Percentiles rank a stretch among this genome's conserved stretches.
These are phyloP conservation scores for Empidonax alnorum DNA, from an alignment of 2,113 vertebrate species.

Conservation along the genomic window DNA sequence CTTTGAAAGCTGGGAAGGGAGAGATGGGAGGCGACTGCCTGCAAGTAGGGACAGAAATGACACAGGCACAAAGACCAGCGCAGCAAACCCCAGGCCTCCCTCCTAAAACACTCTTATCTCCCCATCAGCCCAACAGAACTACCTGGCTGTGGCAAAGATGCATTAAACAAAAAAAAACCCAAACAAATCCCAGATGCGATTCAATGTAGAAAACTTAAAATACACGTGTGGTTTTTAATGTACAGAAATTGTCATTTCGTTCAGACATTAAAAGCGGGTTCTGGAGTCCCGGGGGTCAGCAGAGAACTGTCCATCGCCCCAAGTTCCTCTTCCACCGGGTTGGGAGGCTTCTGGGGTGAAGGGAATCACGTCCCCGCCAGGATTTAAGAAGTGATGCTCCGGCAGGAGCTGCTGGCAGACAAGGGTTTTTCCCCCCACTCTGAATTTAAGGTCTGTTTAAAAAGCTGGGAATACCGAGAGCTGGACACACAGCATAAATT, in stretches of 20 bases:
- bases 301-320: background rate
- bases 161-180: background rate
- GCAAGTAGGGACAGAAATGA: conserved; percentile 5
- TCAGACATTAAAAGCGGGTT: rapidly evolving
- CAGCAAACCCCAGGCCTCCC: background rate
- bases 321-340: background rate
- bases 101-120: background rate
- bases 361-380: background rate
- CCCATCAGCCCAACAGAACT: background rate
- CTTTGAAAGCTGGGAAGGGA: conserved; percentile 11
- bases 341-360: background rate
- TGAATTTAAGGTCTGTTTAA: background rate
- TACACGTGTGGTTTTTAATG: background rate
- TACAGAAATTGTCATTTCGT: background rate
- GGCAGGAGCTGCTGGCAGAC: background rate
- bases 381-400: background rate
- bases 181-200: background rate
- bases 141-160: background rate
- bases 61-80: conserved; percentile 34
- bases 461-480: background rate
- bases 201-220: background rate
- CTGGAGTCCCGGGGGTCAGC: background rate
- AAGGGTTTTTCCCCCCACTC: background rate
- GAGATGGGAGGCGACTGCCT: background rate
- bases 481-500: background rate